These are phyloP conservation scores for Lagopus muta DNA, from an alignment of 2,113 vertebrate genomes.

Conservation along the genomic window DNA sequence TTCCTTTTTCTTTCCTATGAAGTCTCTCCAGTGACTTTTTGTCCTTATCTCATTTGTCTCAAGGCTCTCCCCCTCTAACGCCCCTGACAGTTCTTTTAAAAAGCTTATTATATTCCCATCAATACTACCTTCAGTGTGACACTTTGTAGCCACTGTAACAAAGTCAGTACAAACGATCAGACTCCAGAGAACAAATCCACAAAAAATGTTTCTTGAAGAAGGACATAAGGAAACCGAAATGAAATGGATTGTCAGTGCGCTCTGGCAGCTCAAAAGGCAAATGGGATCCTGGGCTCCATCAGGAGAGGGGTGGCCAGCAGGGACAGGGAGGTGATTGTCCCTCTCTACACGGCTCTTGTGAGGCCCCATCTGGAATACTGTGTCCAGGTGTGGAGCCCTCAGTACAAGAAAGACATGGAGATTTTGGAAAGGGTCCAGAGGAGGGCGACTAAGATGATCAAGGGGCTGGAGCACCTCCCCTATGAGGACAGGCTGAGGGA, in stretches of 20 bases:
- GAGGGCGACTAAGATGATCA: too few relatives aligned
- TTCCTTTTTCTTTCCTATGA: not conserved
- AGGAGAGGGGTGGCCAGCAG: too few relatives aligned
- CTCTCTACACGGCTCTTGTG: too few relatives aligned
- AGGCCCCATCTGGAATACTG: too few relatives aligned
- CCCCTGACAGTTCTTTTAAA: slow-evolving; percentile 43
- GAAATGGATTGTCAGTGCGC: not conserved
- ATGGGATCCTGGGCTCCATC: too few relatives aligned
- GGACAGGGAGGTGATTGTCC: too few relatives aligned
- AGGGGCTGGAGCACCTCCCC: too few relatives aligned
- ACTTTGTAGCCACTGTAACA: not conserved
- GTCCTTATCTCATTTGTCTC: slow-evolving; percentile 20
- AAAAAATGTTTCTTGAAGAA: not conserved
- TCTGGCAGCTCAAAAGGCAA: too few relatives aligned
- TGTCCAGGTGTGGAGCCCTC: too few relatives aligned
- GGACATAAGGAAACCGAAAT: not conserved
- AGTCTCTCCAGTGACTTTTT: slow-evolving; percentile 1
- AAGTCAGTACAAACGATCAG: not conserved
- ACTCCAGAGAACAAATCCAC: slow-evolving; percentile 3
- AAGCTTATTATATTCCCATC: slow-evolving; percentile 45
- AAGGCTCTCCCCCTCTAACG: not conserved
- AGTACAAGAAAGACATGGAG: too few relatives aligned
- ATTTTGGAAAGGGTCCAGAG: too few relatives aligned
- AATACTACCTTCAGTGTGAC: not conserved
- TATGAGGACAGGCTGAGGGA: too few relatives aligned